Conservation (phyloP, 1,140 invertebrate species). For the Trissolcus basalis region DNA sequence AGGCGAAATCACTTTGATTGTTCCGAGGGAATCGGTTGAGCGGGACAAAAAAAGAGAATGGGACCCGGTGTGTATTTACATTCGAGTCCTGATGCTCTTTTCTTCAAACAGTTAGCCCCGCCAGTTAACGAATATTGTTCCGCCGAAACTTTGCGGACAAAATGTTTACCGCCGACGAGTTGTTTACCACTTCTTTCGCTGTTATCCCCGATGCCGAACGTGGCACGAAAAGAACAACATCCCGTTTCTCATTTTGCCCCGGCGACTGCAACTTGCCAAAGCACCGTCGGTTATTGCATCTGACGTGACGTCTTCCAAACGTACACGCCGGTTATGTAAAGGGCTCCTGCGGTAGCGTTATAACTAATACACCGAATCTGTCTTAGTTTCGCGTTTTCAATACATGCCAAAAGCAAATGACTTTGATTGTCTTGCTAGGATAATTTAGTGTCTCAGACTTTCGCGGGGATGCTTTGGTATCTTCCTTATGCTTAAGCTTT, state of each 20-base stretch:
- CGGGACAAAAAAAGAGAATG: slow-evolving; percentile 10
- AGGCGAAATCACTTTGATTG: slow-evolving; percentile 44
- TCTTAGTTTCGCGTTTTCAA: slow-evolving; percentile 28
- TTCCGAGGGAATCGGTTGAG: slow-evolving; percentile 6
- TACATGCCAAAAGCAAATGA: slow-evolving; percentile 35
- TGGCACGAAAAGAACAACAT: slow-evolving; percentile 13
- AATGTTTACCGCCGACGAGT: slow-evolving; percentile 45
- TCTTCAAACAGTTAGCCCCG: slow-evolving; percentile 38
- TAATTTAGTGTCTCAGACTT: background rate
- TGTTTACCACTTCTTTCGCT: slow-evolving; percentile 25
- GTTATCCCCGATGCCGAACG: background rate
- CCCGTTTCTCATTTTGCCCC: slow-evolving; percentile 6
- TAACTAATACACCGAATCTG: slow-evolving; percentile 31
- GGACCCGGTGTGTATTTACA: slow-evolving; percentile 27
- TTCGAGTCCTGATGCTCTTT: slow-evolving; percentile 26
- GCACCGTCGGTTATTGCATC: slow-evolving; percentile 34
- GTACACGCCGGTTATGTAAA: slow-evolving; percentile 13
- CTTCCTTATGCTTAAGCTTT: too few relatives aligned
- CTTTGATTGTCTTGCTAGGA: slow-evolving; percentile 30
- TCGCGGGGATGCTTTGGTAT: too few relatives aligned
- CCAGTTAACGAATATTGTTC: slow-evolving; percentile 49
- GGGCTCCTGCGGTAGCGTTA: slow-evolving; percentile 2
- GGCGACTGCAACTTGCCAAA: slow-evolving; percentile 7
- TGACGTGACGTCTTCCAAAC: slow-evolving; percentile 18
- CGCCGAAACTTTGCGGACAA: slow-evolving; percentile 28